Conservation (phyloP, 2,113 vertebrate genomes). For the Micronisus gabar region DNA sequence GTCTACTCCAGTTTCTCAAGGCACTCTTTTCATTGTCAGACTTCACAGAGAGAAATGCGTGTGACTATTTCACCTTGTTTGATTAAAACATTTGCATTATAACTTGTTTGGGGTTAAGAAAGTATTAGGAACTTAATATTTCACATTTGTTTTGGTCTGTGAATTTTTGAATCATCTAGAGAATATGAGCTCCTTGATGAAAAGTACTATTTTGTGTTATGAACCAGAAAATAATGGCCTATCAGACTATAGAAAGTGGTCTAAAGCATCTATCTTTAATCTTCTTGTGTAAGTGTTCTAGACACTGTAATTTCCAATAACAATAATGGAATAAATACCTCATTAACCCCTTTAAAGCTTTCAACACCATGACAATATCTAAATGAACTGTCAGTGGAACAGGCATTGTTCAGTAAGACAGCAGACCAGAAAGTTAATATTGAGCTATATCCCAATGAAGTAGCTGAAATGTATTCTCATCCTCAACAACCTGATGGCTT, state of each 20-base stretch:
- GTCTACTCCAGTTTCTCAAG: not conserved
- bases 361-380: slow-evolving; percentile 66
- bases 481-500: not conserved
- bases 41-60: not conserved
- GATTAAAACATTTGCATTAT: slow-evolving; percentile 18
- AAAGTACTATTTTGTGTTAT: slow-evolving; percentile 76
- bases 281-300: slow-evolving; percentile 73
- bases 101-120: slow-evolving; percentile 54
- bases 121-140: slow-evolving; percentile 65
- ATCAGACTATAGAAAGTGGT: slow-evolving; percentile 72
- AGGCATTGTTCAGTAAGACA: slow-evolving; percentile 64
- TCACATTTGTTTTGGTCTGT: slow-evolving; percentile 79
- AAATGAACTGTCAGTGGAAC: slow-evolving; percentile 71
- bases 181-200: slow-evolving; percentile 74
- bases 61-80: slow-evolving; percentile 6
- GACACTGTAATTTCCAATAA: slow-evolving; percentile 72
- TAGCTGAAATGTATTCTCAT: slow-evolving; percentile 34
- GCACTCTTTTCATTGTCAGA: not conserved
- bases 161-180: slow-evolving; percentile 81
- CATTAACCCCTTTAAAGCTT: slow-evolving; percentile 69
- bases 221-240: slow-evolving; percentile 80
- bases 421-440: slow-evolving; percentile 65
- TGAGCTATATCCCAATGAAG: slow-evolving; percentile 41
- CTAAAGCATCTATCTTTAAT: slow-evolving; percentile 77
- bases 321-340: slow-evolving; percentile 66